phyloP scores from a whole-genome alignment of 2,888 invertebrate species.

The Spicauda simplicius region DNA sequence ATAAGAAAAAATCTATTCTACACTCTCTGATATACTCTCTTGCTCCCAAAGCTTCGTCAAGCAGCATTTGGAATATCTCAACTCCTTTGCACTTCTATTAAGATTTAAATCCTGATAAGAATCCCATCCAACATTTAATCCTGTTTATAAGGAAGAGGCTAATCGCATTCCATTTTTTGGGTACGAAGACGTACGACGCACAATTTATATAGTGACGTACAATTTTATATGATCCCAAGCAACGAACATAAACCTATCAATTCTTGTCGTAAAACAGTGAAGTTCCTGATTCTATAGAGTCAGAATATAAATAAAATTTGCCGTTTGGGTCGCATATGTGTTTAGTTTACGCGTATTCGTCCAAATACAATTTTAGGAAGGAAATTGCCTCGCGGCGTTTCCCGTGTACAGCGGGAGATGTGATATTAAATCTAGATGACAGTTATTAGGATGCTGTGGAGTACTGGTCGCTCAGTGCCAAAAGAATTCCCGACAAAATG shows the following conservation, averaged over 20 bases:
- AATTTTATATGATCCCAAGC: conserved; percentile 12
- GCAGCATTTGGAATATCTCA: conserved; percentile 6
- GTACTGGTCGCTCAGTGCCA: conserved; percentile 40
- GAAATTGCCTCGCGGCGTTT: conserved; percentile 76
- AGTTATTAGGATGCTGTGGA: conserved; percentile 75
- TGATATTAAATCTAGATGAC: conserved; percentile 83
- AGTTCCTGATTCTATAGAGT: conserved; percentile 50
- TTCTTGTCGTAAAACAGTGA: conserved; percentile 38
- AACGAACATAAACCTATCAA: conserved; percentile 20
- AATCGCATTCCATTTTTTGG: conserved; percentile 46
- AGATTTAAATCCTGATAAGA: conserved; percentile 28
- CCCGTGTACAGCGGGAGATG: conserved; percentile 76
- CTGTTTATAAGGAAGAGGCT: conserved; percentile 6
- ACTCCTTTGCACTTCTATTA: conserved; percentile 27
- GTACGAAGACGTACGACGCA: conserved; percentile 46
- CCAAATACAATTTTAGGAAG: conserved; percentile 81
- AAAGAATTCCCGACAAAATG: conserved; percentile 46
- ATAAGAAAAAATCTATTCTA: not conserved
- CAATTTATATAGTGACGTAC: conserved; percentile 39
- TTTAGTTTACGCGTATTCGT: conserved; percentile 77
- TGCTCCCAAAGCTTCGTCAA: conserved; percentile 3
- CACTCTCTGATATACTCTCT: not conserved
- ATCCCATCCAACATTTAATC: conserved; percentile 14
- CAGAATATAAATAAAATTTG: conserved; percentile 76
- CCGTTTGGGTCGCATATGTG: conserved; percentile 75